Conservation (phyloP, 2,888 invertebrate species). For the Megamerina dolium region DNA sequence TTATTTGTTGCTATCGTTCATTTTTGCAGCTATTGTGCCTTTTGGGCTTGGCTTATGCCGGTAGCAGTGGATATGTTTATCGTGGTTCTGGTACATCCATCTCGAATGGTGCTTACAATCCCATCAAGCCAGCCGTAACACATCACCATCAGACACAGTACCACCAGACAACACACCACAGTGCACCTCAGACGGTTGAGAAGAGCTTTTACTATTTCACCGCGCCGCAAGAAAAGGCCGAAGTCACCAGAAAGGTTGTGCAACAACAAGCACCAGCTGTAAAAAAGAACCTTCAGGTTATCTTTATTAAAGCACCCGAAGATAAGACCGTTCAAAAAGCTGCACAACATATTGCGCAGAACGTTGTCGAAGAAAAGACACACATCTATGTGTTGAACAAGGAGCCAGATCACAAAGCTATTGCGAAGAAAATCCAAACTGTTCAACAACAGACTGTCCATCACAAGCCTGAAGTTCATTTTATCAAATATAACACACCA, state of each 20-base stretch:
- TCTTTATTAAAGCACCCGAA: constrained; percentile 22
- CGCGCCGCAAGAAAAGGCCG: constrained; percentile 21
- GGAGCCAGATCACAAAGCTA: constrained; percentile 18
- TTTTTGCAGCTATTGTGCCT: constrained; percentile 12
- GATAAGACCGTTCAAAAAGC: constrained; percentile 15
- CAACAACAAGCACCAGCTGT: constrained; percentile 19
- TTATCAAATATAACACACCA: constrained; percentile 22
- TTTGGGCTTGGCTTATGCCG: constrained; percentile 22
- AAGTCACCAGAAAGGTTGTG: constrained; percentile 18
- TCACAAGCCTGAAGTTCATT: constrained; percentile 24
- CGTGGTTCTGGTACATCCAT: not conserved
- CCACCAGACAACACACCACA: not conserved
- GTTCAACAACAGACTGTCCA: constrained; percentile 12
- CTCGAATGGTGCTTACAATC: not conserved
- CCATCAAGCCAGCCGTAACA: not conserved
- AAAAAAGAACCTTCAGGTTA: constrained; percentile 18
- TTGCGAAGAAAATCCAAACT: constrained; percentile 8
- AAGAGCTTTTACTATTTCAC: constrained; percentile 28
- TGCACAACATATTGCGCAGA: constrained; percentile 12
- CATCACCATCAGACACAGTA: not conserved
- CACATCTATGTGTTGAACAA: constrained; percentile 24
- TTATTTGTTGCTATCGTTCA: too few species aligned
- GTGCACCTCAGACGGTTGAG: not conserved
- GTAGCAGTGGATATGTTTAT: constrained; percentile 11
- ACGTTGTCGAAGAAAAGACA: constrained; percentile 17